phyloP scores from a whole-genome alignment of 2,797 vertebrate genomes.

The Pseudochirops corinnae region DNA sequence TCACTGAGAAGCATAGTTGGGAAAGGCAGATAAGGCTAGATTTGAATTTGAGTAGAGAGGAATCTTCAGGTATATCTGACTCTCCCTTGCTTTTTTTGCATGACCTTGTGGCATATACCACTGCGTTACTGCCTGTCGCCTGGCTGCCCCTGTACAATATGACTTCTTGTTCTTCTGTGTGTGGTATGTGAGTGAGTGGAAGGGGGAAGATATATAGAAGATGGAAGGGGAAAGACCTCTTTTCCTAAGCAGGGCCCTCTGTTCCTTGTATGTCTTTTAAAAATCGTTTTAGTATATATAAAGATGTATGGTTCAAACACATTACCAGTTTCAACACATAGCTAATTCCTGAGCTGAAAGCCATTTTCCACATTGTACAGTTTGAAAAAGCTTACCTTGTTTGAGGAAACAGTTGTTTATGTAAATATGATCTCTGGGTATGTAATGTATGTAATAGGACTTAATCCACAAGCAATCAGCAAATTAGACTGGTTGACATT shows the following conservation, averaged over 20 bases:
- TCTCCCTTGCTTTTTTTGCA: background rate
- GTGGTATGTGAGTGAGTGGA: background rate
- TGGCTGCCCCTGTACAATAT: background rate
- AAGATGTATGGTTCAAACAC: background rate
- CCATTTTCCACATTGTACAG: background rate
- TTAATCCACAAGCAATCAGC: background rate
- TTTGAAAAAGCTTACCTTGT: background rate
- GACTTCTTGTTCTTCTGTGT: background rate
- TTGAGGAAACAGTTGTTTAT: background rate
- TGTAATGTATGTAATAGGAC: background rate
- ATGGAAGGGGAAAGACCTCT: background rate
- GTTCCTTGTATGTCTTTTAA: background rate
- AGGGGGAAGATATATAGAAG: background rate
- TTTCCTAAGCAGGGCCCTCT: background rate
- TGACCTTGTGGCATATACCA: background rate
- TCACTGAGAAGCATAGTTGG: background rate
- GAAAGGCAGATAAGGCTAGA: background rate
- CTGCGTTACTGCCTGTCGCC: background rate
- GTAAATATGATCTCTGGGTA: background rate
- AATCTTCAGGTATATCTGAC: background rate
- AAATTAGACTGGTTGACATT: background rate
- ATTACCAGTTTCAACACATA: background rate
- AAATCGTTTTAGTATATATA: background rate
- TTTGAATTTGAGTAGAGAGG: background rate
- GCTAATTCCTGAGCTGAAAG: background rate